Evolutionary conservation across 2,888 invertebrate species (phyloP).

Genomic region (Campoplex nolae): DNA sequence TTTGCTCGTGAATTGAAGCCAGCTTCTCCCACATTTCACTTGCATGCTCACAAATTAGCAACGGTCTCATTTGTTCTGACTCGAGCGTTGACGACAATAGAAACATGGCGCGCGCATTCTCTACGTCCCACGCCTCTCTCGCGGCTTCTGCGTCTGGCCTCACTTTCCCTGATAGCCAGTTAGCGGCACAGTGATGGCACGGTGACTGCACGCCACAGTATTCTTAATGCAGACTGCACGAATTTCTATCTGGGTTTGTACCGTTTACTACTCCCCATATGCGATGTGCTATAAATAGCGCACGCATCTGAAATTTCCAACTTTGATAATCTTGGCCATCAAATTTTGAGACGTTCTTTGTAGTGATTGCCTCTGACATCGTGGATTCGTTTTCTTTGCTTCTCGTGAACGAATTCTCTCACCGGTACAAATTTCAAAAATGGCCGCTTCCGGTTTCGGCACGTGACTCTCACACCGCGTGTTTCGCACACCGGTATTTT

Average conservation of each 20-base stretch:
- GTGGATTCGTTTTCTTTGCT: slow-evolving; percentile 13
- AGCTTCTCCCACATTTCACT: slow-evolving; percentile 72
- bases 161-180: no score
- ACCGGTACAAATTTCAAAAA: background rate
- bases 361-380: slow-evolving; percentile 50
- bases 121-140: slow-evolving; percentile 63
- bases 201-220: no score
- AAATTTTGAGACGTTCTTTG: slow-evolving; percentile 53
- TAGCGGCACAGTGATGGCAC: no score
- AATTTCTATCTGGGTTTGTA: no score
- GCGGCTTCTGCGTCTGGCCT: slow-evolving; percentile 30
- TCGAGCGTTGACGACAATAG: slow-evolving; percentile 70
- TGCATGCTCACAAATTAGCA: slow-evolving; percentile 69
- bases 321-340: slow-evolving; percentile 54
- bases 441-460: no score
- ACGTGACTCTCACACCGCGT: no score
- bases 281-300: slow-evolving; percentile 54
- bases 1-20: slow-evolving; percentile 71
- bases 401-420: no score
- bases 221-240: no score
- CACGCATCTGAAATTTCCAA: slow-evolving; percentile 60
- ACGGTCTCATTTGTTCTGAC: slow-evolving; percentile 62
- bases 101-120: slow-evolving; percentile 72
- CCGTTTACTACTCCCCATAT: slow-evolving; percentile 51
- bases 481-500: slow-evolving; percentile 11